Evolutionary conservation across 2,797 vertebrate genomes (phyloP), one percentile per base, ranked within the genome.

Genomic region (Labroides dimidiatus): DNA sequence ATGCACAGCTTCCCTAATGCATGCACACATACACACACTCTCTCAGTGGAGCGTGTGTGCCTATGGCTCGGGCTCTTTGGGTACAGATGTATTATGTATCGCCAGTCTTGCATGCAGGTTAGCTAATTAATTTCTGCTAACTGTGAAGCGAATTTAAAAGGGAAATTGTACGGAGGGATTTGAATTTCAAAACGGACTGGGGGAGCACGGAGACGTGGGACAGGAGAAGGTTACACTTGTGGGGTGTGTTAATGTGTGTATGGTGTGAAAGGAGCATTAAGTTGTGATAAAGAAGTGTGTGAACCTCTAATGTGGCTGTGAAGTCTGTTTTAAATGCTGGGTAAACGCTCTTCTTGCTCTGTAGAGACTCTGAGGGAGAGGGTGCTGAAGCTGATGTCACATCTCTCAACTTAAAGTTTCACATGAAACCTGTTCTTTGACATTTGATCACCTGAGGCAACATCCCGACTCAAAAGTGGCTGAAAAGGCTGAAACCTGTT

Each of bases 81-180:
- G 69, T 24, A 47, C 64, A 62, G 17, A 72, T 80, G 78, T 69
- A 84, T 90, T 86, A 86, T 86, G 77, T 81, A 80, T 81, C 57
- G 43, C 65, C 80, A 82, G 77, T 83, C 70, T 83, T 75, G 67
- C 84, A 62, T 87, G 85, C 78, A 83, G 80, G 77, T 80, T 62
- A 67, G 81, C 70, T 86, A 78, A 89, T 91, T 91, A 79, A 86
- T 88, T 84, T 87, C 75, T 78, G 75, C 81, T 87, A 85, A 86
- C 79, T 81, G 78, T 80, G 82, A 72, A 72, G 64, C n/a, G 19
- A 79, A 81, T 89, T 75, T 83, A 45, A 84, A 89, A 86, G 81
- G 69, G 79, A 86, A 75, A 82, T 77, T 77, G 69, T 77, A 75
- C 33, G 54, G 74, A 69, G 45, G 59, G 72, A 86, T 90, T 64